These are phyloP conservation scores for Nibea albiflora DNA, from an alignment of 2,113 vertebrate species.

Conservation along the genomic window DNA sequence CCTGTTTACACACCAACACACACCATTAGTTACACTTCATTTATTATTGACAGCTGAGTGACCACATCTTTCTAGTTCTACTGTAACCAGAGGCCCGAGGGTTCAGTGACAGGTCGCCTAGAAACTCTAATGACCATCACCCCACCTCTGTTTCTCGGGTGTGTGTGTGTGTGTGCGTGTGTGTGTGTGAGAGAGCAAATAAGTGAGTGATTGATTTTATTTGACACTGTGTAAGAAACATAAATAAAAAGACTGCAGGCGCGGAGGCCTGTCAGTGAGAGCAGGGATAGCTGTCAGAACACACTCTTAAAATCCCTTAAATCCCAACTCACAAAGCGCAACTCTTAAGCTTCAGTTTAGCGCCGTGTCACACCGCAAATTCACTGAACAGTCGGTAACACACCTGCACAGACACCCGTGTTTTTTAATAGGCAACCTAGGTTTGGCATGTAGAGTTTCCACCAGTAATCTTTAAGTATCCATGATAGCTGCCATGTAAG, in stretches of 20 bases:
- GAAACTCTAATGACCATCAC: constrained; percentile 40
- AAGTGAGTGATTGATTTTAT: constrained; percentile 65
- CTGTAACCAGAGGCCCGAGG: constrained; percentile 54
- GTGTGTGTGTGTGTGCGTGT: background rate
- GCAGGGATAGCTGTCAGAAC: constrained; percentile 55
- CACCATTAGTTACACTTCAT: constrained; percentile 57
- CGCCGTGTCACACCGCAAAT: constrained; percentile 24
- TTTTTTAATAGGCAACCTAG: background rate
- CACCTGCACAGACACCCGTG: background rate
- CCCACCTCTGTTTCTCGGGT: constrained; percentile 3
- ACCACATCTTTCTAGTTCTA: constrained; percentile 46
- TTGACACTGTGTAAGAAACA: constrained; percentile 56
- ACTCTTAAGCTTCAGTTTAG: constrained; percentile 45
- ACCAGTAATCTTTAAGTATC: background rate
- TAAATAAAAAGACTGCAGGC: constrained; percentile 59
- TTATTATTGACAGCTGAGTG: constrained; percentile 64
- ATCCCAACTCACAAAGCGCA: constrained; percentile 34
- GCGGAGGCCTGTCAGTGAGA: constrained; percentile 39
- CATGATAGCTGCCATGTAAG: background rate
- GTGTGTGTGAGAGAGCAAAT: background rate
- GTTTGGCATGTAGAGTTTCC: background rate
- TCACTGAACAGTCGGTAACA: constrained; percentile 24
- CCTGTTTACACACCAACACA: constrained; percentile 47
- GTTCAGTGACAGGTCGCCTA: constrained; percentile 65
- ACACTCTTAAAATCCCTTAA: constrained; percentile 41